phyloP scores from a whole-genome alignment of 2,888 invertebrate genomes.

The Beris morrisii region DNA sequence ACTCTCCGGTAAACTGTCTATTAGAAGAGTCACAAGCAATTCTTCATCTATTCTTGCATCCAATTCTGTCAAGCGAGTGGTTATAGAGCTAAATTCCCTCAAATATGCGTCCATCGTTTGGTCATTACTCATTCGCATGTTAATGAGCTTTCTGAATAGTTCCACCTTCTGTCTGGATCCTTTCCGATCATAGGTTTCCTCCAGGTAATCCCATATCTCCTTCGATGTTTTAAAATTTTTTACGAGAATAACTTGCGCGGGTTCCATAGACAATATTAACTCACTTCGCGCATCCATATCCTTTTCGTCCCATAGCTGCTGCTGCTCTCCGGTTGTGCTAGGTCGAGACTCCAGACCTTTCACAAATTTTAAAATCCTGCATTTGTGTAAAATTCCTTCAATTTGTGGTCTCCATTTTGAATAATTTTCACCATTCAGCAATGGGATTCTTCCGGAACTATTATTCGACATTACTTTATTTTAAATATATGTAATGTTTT shows the following conservation, averaged over 20 bases:
- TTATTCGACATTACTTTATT: too few species aligned
- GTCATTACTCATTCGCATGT: too few species aligned
- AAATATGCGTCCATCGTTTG: too few species aligned
- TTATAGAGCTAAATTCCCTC: neutral
- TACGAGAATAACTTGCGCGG: slow-evolving; percentile 24
- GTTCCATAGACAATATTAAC: slow-evolving; percentile 28
- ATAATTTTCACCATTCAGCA: slow-evolving; percentile 13
- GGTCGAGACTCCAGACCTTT: neutral
- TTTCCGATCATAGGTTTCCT: neutral
- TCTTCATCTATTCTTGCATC: too few species aligned
- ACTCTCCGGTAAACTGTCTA: neutral
- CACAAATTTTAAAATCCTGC: neutral
- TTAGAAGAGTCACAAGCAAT: neutral
- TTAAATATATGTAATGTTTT: too few species aligned
- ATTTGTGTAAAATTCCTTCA: slow-evolving; percentile 10
- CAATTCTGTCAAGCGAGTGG: neutral
- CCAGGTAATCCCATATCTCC: neutral
- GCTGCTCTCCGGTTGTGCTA: neutral
- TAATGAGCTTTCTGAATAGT: too few species aligned
- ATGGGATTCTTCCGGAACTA: neutral
- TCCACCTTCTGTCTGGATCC: too few species aligned
- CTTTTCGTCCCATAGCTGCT: slow-evolving; percentile 27
- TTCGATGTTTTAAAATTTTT: slow-evolving; percentile 1
- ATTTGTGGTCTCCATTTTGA: slow-evolving; percentile 28
- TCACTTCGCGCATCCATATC: slow-evolving; percentile 33